These are phyloP conservation scores for Galemys pyrenaicus DNA, from an alignment of 2,113 vertebrate genomes.

Conservation along the genomic window DNA sequence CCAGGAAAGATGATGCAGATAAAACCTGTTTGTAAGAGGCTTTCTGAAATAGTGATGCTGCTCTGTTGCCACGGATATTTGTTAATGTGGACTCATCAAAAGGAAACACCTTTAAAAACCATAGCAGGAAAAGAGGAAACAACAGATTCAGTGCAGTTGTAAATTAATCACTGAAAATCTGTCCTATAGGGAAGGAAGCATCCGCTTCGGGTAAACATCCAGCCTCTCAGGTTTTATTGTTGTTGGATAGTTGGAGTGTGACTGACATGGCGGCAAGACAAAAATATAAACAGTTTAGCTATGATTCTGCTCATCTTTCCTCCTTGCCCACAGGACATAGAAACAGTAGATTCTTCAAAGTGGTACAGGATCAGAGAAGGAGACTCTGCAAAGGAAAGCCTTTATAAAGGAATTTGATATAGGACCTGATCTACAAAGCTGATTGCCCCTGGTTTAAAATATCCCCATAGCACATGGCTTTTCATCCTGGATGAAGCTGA, in stretches of 20 bases:
- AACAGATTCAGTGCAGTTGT: not conserved
- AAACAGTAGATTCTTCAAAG: not conserved
- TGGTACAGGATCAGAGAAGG: not conserved
- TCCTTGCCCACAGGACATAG: not conserved
- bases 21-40: not conserved
- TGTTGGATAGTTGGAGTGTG: not conserved
- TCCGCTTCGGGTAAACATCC: not conserved
- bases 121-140: not conserved
- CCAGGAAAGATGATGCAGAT: not conserved
- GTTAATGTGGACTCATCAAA: not conserved
- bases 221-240: not conserved
- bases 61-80: not conserved
- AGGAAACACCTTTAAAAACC: not conserved
- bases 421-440: not conserved
- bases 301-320: not conserved
- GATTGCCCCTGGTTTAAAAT: not conserved
- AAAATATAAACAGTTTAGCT: not conserved
- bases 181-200: not conserved
- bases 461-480: not conserved
- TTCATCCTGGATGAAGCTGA: slow-evolving; percentile 12
- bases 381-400: not conserved
- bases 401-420: not conserved
- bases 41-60: not conserved
- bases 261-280: not conserved
- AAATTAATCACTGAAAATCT: not conserved